phyloP scores from a whole-genome alignment of 2,797 vertebrate genomes.

The Falco concolor region DNA sequence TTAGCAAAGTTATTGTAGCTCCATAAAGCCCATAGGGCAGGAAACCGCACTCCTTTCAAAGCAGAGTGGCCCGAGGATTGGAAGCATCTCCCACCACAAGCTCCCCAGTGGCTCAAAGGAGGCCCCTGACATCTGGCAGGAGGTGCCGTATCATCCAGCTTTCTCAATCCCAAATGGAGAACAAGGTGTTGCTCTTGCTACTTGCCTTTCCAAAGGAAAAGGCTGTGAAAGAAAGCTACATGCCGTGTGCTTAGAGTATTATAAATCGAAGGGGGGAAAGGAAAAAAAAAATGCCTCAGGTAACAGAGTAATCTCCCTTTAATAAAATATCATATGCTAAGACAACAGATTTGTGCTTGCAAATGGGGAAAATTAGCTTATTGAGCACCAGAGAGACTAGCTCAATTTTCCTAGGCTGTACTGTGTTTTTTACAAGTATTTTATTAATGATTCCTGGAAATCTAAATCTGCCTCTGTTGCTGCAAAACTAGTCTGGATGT shows the following conservation, averaged over 20 bases:
- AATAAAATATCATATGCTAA: not conserved
- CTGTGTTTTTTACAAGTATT: not conserved
- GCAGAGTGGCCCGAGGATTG: not conserved
- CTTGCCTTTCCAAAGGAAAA: not conserved
- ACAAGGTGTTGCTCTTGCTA: not conserved
- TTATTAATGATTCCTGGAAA: not conserved
- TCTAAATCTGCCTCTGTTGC: not conserved
- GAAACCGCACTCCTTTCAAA: not conserved
- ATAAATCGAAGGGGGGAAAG: fast-evolving
- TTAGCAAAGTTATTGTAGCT: not conserved
- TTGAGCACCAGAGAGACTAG: not conserved
- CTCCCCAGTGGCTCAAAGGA: not conserved
- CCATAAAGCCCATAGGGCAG: not conserved
- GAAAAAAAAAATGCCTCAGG: not conserved
- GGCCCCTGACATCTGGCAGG: not conserved
- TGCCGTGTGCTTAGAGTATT: not conserved
- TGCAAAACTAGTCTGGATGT: not conserved
- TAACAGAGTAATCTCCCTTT: not conserved
- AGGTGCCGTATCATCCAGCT: not conserved
- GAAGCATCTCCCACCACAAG: not conserved
- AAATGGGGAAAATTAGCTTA: not conserved
- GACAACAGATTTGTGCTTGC: not conserved
- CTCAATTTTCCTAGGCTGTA: not conserved
- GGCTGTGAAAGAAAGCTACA: not conserved
- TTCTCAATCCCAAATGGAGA: not conserved